These are phyloP conservation scores for Hyla sarda DNA, from an alignment of 2,113 vertebrate species.

Conservation along the genomic window DNA sequence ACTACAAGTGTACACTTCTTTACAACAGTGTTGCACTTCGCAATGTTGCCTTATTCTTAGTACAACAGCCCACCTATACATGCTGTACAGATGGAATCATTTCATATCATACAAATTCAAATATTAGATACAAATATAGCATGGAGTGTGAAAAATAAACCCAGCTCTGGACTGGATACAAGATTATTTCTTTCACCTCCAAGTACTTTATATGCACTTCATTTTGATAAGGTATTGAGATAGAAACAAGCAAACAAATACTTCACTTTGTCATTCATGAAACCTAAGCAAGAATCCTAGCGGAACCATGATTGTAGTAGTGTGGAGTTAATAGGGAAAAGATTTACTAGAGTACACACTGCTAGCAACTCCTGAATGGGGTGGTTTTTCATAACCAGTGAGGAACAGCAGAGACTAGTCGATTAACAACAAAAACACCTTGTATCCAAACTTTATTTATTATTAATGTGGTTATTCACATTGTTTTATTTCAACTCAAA, in stretches of 20 bases:
- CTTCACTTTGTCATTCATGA: conserved; percentile 20
- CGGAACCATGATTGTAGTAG: not conserved
- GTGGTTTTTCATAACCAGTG: not conserved
- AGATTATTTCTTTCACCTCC: not conserved
- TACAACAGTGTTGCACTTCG: not conserved
- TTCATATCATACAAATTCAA: conserved; percentile 1
- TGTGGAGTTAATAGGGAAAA: conserved; percentile 24
- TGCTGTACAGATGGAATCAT: not conserved
- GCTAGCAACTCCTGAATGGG: not conserved
- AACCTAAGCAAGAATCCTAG: not conserved
- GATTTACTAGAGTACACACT: not conserved
- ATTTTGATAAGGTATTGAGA: conserved; percentile 27
- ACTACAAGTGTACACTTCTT: not conserved
- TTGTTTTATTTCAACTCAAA: not conserved
- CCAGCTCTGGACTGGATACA: not conserved
- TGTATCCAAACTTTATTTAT: no score
- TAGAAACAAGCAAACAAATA: not conserved
- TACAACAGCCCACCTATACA: not conserved
- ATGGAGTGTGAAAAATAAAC: not conserved
- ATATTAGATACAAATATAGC: not conserved
- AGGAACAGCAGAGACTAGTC: not conserved
- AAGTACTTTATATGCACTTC: not conserved
- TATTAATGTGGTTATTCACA: not conserved
- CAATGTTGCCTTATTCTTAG: not conserved
- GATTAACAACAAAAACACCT: no score